These are phyloP conservation scores for Marmota monax DNA, from an alignment of 2,113 vertebrate genomes.

Conservation along the genomic window DNA sequence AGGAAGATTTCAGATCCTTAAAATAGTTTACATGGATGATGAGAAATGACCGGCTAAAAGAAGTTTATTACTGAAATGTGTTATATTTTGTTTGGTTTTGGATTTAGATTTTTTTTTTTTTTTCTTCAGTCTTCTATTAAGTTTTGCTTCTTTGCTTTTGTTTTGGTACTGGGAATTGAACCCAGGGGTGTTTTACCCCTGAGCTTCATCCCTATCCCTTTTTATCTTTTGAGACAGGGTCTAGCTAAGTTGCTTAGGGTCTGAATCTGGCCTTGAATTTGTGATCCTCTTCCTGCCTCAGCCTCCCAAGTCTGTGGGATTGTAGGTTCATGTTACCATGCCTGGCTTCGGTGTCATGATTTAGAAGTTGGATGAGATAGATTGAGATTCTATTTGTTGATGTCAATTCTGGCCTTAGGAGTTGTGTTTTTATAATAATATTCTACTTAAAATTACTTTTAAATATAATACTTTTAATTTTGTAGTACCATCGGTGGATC, in stretches of 20 bases:
- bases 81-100: constrained; percentile 61
- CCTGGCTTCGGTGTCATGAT: background rate
- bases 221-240: too few species aligned
- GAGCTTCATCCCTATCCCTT: too few species aligned
- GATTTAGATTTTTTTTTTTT: background rate
- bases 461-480: constrained; percentile 24
- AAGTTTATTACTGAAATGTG: constrained; percentile 27
- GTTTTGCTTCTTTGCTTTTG: background rate
- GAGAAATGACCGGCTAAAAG: constrained; percentile 66
- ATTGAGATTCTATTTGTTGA: background rate
- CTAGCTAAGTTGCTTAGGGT: too few species aligned
- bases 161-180: too few species aligned
- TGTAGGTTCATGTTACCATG: too few species aligned
- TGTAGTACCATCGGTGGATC: background rate
- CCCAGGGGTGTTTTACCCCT: too few species aligned
- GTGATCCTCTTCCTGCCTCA: too few species aligned
- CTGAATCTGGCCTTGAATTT: too few species aligned
- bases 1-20: constrained; percentile 73
- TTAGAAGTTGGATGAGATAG: constrained; percentile 48
- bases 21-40: constrained; percentile 70
- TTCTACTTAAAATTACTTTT: constrained; percentile 29
- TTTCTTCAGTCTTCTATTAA: background rate
- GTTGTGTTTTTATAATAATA: background rate
- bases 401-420: too few species aligned
- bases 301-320: too few species aligned